Evolutionary conservation across 2,797 vertebrate genomes (phyloP), one percentile per base, ranked within the genome.

Genomic region (Spinus olivaceus): DNA sequence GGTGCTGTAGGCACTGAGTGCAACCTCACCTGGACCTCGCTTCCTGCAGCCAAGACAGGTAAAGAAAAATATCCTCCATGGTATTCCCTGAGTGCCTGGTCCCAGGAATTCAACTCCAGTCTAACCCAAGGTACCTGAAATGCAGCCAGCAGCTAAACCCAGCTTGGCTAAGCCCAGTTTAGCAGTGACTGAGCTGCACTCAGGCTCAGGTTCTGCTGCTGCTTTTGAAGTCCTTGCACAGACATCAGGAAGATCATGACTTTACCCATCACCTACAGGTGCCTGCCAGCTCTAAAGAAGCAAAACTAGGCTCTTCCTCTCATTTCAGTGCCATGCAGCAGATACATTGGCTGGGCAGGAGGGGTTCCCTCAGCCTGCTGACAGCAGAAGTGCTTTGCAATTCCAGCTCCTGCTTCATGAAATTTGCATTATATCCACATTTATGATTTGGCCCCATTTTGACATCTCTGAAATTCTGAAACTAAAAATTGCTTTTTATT

Each of bases 1-100:
- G 25, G 44, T 64, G 35, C 28, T 71, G 10, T 8, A 7, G 1
- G 11, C 5, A 21, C 0, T 0, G 12, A 19, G 32, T 8, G 19
- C 10, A 28, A 50, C 54, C 41, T 78, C 61, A 47, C n/a, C 66
- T 25, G 33, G 37, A 79, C 6, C 37, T 14, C 14, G 1, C 9
- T 59, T 37, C 65, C 67, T n/a, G 33, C 69, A 63, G 66, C 23
- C 35, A 56, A 19, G 42, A 12, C 27, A 33, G 49, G 13, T 1
- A 37, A 39, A 53, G 13, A 24, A 6, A 70, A 76, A 25, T 1
- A 3, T 7, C 37, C 20, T 41, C 49, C 3, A 0, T 3, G 19
- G 9, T 16, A 27, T 70, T 56, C 37, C 35, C 39, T 0, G 3
- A 44, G 22, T 35, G 14, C 39, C 32, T 20, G 21, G 33, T 25